Conservation (phyloP, 1,140 invertebrate genomes). For the Apis laboriosa region DNA sequence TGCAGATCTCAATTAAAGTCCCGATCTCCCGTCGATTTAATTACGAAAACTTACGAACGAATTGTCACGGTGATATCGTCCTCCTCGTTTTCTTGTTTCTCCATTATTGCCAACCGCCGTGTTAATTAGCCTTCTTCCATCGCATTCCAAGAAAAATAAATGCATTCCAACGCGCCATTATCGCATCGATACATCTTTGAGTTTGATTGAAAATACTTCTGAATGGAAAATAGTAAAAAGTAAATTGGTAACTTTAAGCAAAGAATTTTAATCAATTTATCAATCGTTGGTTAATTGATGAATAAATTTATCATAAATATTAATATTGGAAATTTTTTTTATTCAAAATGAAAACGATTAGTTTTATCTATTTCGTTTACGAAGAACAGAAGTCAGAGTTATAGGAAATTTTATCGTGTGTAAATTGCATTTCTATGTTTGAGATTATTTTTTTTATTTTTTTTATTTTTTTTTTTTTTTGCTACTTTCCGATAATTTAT, state of each 20-base stretch:
- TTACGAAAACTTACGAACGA: constrained; percentile 41
- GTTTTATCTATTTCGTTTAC: background rate
- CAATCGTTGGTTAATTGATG: no score
- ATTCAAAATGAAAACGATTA: background rate
- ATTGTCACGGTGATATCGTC: constrained; percentile 15
- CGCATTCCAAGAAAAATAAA: background rate
- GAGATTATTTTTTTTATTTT: background rate
- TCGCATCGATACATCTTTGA: background rate
- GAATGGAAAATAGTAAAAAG: background rate
- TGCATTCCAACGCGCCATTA: background rate
- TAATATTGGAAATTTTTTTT: background rate
- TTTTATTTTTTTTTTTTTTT: no score
- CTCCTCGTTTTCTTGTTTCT: background rate
- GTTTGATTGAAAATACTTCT: background rate
- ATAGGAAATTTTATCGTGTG: background rate
- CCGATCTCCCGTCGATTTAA: constrained; percentile 41
- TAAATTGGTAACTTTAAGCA: no score
- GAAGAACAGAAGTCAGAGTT: background rate
- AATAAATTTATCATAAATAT: no score
- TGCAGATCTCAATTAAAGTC: constrained; percentile 52
- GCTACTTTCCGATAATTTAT: background rate
- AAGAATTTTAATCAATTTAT: no score
- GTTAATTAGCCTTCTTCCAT: constrained; percentile 12
- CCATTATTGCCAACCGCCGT: background rate
- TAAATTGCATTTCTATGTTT: background rate